Evolutionary conservation across 2,888 invertebrate species (phyloP), one percentile per base, ranked within the genome.

Genomic region (Apodemia mormo): DNA sequence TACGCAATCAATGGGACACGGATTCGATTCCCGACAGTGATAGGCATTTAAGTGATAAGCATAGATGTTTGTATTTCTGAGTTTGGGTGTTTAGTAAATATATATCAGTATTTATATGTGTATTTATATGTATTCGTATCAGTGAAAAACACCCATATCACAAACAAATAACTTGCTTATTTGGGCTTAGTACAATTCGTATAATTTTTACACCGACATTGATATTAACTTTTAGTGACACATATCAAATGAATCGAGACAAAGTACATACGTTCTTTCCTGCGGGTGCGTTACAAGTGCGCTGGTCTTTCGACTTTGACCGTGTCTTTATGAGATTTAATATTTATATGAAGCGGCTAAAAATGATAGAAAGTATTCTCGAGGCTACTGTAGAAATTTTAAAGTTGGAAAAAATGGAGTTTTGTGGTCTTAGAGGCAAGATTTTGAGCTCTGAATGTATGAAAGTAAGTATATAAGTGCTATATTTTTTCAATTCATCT

Each of bases 401-500:
- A 65, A 98, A 98, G 83, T 86, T 98, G 73, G 98, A 99, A 85
- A 97, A 97, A 83, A 95, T 97, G 1, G 96, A 96, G 81, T 94
- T 97, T 70, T 96, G 96, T 61, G 97, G 96, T 0, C 81, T 96
- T 8, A 93, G 94, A 71, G 96, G 96, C 1, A 95, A 95, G 75
- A 92, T 88, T 33, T 89, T 96, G 14, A 94, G 94, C 69, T 83
- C 87, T 0, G 94, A 94, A 72, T 88, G 95, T 79, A 87, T 82
- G 83, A 88, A 84, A 85, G 94, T 90, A 76, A 72, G 75, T 71
- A 3, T 45, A 12, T 40, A 40, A 40, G 2, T 4, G 12, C 12
- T 12, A 14, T 45, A 12, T 45, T 9, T 2, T 45, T 45, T 3
- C 4, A 12, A 45, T 45, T 2, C 14, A 45, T 45, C 4, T 45